A percentile compares a stretch with the other conserved stretches of the same genome.
Evolutionary conservation across 2,113 vertebrate genomes (phyloP).

Genomic region (Pithys albifrons): DNA sequence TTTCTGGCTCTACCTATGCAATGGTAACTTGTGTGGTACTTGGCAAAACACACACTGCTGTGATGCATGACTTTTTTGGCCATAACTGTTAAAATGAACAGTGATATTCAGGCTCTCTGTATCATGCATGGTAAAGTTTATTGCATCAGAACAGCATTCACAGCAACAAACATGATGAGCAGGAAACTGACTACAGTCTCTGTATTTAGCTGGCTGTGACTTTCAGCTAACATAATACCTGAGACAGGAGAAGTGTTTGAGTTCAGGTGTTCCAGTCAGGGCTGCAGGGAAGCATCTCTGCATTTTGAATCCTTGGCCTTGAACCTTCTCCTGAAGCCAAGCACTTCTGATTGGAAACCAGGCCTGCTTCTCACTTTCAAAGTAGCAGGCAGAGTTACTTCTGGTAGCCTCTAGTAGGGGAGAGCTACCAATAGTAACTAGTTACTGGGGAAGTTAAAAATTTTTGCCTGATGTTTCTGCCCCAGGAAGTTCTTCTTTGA

Average conservation of each 20-base stretch:
- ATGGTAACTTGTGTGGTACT: background rate
- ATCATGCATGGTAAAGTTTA: background rate
- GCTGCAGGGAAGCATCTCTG: background rate
- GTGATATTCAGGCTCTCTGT: background rate
- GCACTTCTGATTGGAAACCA: background rate
- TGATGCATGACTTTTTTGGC: background rate
- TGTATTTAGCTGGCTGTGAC: background rate
- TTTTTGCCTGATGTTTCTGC: background rate
- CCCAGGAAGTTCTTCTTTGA: background rate
- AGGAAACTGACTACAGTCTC: background rate
- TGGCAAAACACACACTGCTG: background rate
- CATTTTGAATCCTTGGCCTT: background rate
- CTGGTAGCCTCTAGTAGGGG: fast-evolving
- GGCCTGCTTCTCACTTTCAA: background rate
- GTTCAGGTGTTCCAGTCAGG: background rate
- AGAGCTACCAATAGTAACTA: background rate
- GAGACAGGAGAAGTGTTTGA: background rate
- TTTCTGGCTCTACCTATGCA: background rate
- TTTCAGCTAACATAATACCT: background rate
- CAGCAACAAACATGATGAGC: background rate
- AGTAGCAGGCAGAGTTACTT: background rate
- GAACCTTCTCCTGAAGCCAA: background rate
- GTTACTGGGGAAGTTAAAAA: background rate
- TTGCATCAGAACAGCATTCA: background rate
- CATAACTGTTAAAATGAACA: background rate